Evolutionary conservation across 2,888 invertebrate species (phyloP), one percentile per base, ranked within the genome.

Genomic region (Ceraclea dissimilis): DNA sequence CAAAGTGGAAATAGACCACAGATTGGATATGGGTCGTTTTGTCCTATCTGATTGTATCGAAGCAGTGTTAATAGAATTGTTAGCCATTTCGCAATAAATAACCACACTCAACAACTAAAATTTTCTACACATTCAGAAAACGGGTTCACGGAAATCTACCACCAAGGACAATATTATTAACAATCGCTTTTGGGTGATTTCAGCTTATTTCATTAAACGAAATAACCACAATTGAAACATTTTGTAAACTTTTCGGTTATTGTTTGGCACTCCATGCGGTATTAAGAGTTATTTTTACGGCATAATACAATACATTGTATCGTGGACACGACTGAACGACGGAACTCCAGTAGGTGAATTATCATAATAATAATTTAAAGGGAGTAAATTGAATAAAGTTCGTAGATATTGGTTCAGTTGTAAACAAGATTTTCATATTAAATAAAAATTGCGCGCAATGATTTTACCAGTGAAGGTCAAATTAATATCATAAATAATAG

Each of bases 11-110:
- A 56, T 49, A 51, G 47, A 56, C 51, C 58, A 49, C 60, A 59
- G 58, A 60, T 60, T 60, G 57, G 57, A 52, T 54, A 59, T 57
- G 53, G 59, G 52, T 31, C 44, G 50, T 49, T 60, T 57, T 54
- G 46, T 34, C 57, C 60, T 51, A 60, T 60, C 60, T 55, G 61
- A 61, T 59, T 46, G 50, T 53, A 57, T 57, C 59, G 49, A 48
- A 26, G 26, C 31, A 50, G 51, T 44, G 59, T 58, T 61, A 61
- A 61, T 61, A 59, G 61, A 61, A 61, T 61, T 52, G 55, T 58
- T 48, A 44, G 49, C 26, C 16, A 16, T 22, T 51, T 34, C 17
- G 51, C 19, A 18, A 51, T 31, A 34, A 19, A 31, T 31, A 51
- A 17, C 31, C 33, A 31, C 26, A 22, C 22, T 21, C 21, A 47